Evolutionary conservation across 2,888 invertebrate genomes (phyloP).

Genomic region (Pterostichus madidus): DNA sequence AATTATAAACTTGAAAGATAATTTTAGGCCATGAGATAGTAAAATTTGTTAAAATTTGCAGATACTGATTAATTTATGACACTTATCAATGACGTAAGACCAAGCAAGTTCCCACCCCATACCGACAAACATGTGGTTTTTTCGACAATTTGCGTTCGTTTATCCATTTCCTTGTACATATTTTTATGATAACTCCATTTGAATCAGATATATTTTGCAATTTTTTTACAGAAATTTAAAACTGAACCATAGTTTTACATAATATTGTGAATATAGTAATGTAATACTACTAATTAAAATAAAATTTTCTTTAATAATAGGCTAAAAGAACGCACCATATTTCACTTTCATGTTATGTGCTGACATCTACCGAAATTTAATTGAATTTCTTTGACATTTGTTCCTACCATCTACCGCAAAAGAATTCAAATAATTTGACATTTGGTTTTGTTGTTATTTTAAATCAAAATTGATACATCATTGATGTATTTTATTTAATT

Average conservation of each 20-base stretch:
- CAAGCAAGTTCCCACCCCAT: constrained; percentile 34
- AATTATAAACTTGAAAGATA: constrained; percentile 37
- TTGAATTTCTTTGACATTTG: constrained; percentile 49
- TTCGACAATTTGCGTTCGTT: neutral
- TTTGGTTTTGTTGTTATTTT: constrained; percentile 64
- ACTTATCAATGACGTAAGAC: constrained; percentile 65
- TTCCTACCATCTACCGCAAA: constrained; percentile 56
- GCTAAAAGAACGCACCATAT: neutral
- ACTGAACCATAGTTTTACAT: too few species aligned
- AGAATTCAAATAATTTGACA: constrained; percentile 53
- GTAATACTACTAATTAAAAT: too few species aligned
- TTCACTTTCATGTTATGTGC: neutral
- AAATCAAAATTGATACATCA: constrained; percentile 58
- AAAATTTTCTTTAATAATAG: neutral
- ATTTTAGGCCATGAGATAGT: constrained; percentile 32
- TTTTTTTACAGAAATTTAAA: too few species aligned
- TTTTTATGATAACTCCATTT: neutral
- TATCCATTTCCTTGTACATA: neutral
- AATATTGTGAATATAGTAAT: too few species aligned
- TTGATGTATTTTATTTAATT: constrained; percentile 37
- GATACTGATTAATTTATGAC: constrained; percentile 53
- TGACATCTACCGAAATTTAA: neutral
- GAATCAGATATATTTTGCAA: too few species aligned
- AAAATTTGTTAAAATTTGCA: constrained; percentile 39
- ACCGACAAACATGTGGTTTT: constrained; percentile 62